Conservation (phyloP, 2,113 vertebrate genomes). For the Motacilla tschutschensis region DNA sequence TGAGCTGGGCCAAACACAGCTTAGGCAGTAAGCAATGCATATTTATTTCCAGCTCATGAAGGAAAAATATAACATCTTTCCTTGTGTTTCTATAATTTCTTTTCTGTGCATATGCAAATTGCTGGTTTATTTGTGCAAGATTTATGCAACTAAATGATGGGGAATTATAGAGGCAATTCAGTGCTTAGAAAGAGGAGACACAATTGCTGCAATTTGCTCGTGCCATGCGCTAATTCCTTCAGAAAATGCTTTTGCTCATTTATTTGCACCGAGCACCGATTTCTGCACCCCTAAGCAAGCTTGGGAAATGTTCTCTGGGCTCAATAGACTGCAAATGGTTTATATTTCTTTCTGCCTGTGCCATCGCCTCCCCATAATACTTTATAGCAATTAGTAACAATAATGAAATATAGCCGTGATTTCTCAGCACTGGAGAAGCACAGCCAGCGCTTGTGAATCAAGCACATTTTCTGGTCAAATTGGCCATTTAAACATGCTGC, state of each 20-base stretch:
- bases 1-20: slow-evolving; percentile 27
- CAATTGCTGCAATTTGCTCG: slow-evolving; percentile 63
- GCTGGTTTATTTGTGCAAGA: slow-evolving; percentile 52
- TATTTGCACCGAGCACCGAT: background rate
- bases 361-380: background rate
- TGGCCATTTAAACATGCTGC: slow-evolving; percentile 13
- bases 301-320: background rate
- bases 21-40: slow-evolving; percentile 22
- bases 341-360: background rate
- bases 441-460: background rate
- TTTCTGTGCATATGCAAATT: slow-evolving; percentile 62
- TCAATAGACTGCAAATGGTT: slow-evolving; percentile 2
- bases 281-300: slow-evolving; percentile 33
- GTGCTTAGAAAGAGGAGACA: slow-evolving; percentile 44
- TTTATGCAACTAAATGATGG: slow-evolving; percentile 65
- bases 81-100: slow-evolving; percentile 52
- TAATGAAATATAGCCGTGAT: slow-evolving; percentile 41
- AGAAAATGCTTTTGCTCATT: slow-evolving; percentile 38
- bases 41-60: slow-evolving; percentile 17
- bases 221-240: slow-evolving; percentile 30
- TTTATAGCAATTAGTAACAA: slow-evolving; percentile 46
- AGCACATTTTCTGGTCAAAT: slow-evolving; percentile 27
- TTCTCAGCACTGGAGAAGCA: background rate
- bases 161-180: slow-evolving; percentile 64
- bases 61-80: slow-evolving; percentile 39